Conservation (phyloP, 2,113 vertebrate genomes). For the Pogonocichla stellata region DNA sequence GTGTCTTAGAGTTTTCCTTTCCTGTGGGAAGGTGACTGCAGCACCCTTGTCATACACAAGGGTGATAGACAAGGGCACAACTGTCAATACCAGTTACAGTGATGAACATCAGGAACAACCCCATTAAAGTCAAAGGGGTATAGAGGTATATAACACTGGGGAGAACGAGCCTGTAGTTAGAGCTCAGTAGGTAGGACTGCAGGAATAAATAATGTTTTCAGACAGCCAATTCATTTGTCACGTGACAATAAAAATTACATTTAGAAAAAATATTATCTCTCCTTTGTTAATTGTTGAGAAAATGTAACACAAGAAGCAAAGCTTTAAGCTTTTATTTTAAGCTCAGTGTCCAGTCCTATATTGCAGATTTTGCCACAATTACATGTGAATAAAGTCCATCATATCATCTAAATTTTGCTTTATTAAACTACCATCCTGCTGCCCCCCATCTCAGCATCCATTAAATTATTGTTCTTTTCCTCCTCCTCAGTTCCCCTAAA, state of each 20-base stretch:
- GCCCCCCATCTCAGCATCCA: background rate
- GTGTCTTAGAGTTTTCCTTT: background rate
- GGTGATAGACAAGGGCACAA: background rate
- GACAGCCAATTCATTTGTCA: background rate
- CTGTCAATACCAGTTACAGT: background rate
- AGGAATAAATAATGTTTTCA: background rate
- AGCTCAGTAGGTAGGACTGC: background rate
- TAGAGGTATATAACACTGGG: background rate
- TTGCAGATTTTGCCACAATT: constrained; percentile 32
- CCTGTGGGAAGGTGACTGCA: background rate
- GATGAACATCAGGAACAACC: background rate
- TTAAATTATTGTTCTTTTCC: constrained; percentile 38
- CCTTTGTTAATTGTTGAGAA: constrained; percentile 11
- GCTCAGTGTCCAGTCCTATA: background rate
- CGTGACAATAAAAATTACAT: background rate
- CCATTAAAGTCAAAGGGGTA: background rate
- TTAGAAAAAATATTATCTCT: background rate
- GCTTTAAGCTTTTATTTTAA: background rate
- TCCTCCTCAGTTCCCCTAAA: background rate
- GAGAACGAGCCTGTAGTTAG: background rate
- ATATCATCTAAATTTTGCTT: background rate
- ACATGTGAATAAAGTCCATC: background rate
- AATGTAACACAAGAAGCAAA: background rate
- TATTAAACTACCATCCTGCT: background rate
- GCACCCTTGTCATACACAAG: background rate